Conservation (phyloP, 2,797 vertebrate genomes). For the Notolepis coatsorum region DNA sequence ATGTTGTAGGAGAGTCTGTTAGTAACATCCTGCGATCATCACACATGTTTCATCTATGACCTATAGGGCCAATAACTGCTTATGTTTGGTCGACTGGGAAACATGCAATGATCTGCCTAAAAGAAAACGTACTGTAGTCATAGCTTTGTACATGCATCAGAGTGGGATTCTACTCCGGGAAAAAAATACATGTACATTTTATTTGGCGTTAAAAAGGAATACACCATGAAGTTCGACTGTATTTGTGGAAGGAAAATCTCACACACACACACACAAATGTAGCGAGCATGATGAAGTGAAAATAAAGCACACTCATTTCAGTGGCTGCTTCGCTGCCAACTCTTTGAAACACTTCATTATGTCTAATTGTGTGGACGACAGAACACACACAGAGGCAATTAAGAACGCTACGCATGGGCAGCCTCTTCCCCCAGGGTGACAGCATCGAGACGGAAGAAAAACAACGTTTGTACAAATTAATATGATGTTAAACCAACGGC, state of each 20-base stretch:
- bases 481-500: slow-evolving; percentile 33
- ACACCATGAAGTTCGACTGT: slow-evolving; percentile 48
- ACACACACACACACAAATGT: neutral
- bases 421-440: slow-evolving; percentile 42
- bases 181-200: slow-evolving; percentile 48
- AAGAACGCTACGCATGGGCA: slow-evolving; percentile 57
- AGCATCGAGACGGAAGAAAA: slow-evolving; percentile 45
- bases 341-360: slow-evolving; percentile 65
- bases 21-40: neutral
- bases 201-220: slow-evolving; percentile 60
- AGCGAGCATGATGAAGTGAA: slow-evolving; percentile 45
- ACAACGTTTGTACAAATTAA: slow-evolving; percentile 51
- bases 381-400: slow-evolving; percentile 69
- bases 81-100: neutral
- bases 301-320: slow-evolving; percentile 47
- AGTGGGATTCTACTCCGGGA: too few relatives aligned
- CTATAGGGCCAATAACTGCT: neutral
- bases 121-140: too few relatives aligned
- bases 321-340: slow-evolving; percentile 45
- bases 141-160: too few relatives aligned
- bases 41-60: neutral
- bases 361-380: slow-evolving; percentile 63
- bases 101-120: too few relatives aligned
- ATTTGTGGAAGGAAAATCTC: slow-evolving; percentile 24
- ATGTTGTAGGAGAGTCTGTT: neutral